Base-by-base conservation (phyloP, 2,113 vertebrate genomes). In the Aramus guarauna region DNA sequence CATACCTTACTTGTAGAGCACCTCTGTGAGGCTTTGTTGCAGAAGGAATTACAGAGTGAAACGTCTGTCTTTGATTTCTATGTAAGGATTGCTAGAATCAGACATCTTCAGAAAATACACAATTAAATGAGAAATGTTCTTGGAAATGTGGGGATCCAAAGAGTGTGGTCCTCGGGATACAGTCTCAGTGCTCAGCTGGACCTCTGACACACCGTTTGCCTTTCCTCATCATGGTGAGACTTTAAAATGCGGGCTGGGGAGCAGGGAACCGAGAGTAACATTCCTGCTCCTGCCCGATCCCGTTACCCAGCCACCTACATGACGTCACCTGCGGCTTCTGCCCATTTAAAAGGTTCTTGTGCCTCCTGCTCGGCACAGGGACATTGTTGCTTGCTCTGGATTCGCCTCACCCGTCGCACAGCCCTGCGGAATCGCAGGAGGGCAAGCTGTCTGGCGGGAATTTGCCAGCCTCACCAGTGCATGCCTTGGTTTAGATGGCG, bases 351-450 rank as follows among this genome's bases (percentile, higher is more conserved):
- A 77, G 22, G 22, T 43, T 66, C 21, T 45, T 6, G 2, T 69
- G 21, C 29, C 79, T 55, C 43, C 39, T 37, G 20, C 59, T 64
- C 1, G 1, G 53, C 53, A 24, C 30, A 43, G 24, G 29, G 55
- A 6, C 16, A 15, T 6, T 30, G 29, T 52, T 74, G 32, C 36
- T 50, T 36, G 59, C 15, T 53, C 80, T 77, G 84, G 24, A 30
- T 78, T 81, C 0, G 0, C 41, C 69, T 37, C 60, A 55, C 20
- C 26, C 4, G 2, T 23, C 5, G 0, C 4, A 2, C 15, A 78
- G 39, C 52, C 43, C 71, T 13, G 1, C 0, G 7, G 71, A 75
- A 72, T 4, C 13, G 30, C 48, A 76, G 12, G 19, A 13, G 24
- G 45, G 19, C 18, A 39, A 36, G 21, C 11, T 56, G 43, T 32